Conservation (phyloP, 2,888 invertebrate species). For the Trissolcus brochymenae region DNA sequence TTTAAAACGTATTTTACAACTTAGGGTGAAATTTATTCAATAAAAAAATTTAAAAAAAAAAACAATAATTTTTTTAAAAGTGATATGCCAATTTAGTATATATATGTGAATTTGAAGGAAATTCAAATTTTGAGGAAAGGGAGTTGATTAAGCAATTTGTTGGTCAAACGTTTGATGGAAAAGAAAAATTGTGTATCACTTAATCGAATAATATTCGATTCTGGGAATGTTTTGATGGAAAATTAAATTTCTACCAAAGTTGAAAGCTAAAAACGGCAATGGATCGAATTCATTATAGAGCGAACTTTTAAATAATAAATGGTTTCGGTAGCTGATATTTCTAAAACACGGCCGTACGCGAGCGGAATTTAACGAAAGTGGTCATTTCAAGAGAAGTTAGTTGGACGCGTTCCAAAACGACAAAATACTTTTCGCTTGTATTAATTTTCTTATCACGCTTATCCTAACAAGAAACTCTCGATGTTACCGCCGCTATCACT, state of each 20-base stretch:
- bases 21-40: too few relatives aligned
- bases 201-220: too few relatives aligned
- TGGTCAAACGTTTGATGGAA: too few relatives aligned
- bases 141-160: too few relatives aligned
- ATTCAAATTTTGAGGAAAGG: too few relatives aligned
- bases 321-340: constrained; percentile 37
- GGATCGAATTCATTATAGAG: constrained; percentile 28
- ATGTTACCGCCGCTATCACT: constrained; percentile 41
- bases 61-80: too few relatives aligned
- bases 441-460: constrained; percentile 58
- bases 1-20: too few relatives aligned
- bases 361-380: constrained; percentile 50
- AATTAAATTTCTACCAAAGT: constrained; percentile 20
- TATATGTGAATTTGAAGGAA: too few relatives aligned
- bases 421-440: constrained; percentile 54
- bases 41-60: too few relatives aligned
- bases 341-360: constrained; percentile 44
- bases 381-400: constrained; percentile 44
- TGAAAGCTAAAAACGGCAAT: constrained; percentile 9
- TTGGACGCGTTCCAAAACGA: constrained; percentile 43
- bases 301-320: constrained; percentile 25
- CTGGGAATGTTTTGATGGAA: too few relatives aligned
- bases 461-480: constrained; percentile 52
- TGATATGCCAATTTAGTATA: too few relatives aligned
- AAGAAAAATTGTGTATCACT: too few relatives aligned